phyloP scores from a whole-genome alignment of 2,797 vertebrate genomes.

The Hemibagrus guttatus region DNA sequence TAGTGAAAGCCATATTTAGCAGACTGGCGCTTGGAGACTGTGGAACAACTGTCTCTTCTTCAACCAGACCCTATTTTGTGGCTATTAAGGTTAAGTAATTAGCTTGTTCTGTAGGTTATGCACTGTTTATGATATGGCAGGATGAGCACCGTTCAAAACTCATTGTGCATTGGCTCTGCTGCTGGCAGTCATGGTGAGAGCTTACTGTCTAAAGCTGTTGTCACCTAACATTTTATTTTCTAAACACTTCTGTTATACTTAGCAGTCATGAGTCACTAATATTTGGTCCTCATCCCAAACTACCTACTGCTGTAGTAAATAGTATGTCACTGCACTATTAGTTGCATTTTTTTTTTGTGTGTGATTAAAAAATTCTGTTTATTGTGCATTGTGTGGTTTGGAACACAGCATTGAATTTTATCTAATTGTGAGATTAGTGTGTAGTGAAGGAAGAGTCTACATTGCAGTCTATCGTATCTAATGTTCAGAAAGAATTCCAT shows the following conservation, averaged over 20 bases:
- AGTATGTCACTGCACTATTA: background rate
- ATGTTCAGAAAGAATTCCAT: background rate
- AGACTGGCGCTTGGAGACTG: too few species aligned
- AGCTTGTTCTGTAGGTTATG: background rate
- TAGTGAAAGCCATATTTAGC: background rate
- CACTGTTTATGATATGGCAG: background rate
- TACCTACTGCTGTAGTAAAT: background rate
- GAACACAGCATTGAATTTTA: background rate
- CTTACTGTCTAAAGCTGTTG: background rate
- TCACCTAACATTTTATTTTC: background rate
- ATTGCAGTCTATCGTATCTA: background rate
- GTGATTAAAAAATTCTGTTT: background rate
- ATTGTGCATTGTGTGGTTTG: background rate
- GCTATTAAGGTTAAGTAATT: background rate
- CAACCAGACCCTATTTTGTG: background rate
- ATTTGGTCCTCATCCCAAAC: background rate
- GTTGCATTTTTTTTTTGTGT: background rate
- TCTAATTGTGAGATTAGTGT: background rate
- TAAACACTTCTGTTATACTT: background rate
- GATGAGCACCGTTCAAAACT: background rate
- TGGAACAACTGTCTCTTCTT: background rate
- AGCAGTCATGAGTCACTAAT: background rate
- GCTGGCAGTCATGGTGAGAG: background rate
- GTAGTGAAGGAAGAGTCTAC: background rate
- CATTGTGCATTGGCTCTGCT: background rate